Conservation (phyloP, 2,113 vertebrate genomes). For the Todiramphus chloris region DNA sequence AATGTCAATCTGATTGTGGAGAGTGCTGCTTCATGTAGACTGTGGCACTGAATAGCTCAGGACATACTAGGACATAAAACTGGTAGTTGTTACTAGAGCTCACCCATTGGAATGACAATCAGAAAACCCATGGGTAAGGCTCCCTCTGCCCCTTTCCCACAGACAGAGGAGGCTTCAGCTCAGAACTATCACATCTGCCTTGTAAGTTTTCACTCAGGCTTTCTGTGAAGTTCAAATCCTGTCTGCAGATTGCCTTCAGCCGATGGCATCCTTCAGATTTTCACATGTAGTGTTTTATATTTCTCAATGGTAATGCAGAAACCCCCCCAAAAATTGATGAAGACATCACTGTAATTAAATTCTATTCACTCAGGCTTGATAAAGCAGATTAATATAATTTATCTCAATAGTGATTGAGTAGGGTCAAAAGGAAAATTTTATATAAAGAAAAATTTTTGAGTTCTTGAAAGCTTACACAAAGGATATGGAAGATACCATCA, state of each 20-base stretch:
- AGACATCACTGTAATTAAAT: background rate
- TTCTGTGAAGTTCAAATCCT: background rate
- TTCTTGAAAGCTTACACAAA: background rate
- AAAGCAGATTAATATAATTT: background rate
- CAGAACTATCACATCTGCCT: background rate
- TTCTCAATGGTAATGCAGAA: background rate
- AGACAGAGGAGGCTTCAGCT: background rate
- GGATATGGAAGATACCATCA: background rate
- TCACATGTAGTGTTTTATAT: background rate
- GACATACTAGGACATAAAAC: background rate
- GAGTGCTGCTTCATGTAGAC: background rate
- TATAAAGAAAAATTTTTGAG: background rate
- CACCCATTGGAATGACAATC: background rate
- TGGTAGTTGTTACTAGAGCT: background rate
- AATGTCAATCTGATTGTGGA: background rate
- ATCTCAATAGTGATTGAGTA: background rate
- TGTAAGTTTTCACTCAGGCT: background rate
- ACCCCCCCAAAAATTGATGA: background rate
- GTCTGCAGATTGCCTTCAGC: background rate
- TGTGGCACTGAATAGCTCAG: background rate
- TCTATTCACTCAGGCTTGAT: conserved; percentile 5
- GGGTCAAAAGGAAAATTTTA: background rate
- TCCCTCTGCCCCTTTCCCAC: background rate
- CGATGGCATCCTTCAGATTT: background rate
- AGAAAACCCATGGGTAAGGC: background rate